Percentiles rank a stretch among this genome's conserved stretches.
These are phyloP conservation scores for Liposcelis brunnea DNA, from an alignment of 2,888 invertebrate genomes.

Conservation along the genomic window DNA sequence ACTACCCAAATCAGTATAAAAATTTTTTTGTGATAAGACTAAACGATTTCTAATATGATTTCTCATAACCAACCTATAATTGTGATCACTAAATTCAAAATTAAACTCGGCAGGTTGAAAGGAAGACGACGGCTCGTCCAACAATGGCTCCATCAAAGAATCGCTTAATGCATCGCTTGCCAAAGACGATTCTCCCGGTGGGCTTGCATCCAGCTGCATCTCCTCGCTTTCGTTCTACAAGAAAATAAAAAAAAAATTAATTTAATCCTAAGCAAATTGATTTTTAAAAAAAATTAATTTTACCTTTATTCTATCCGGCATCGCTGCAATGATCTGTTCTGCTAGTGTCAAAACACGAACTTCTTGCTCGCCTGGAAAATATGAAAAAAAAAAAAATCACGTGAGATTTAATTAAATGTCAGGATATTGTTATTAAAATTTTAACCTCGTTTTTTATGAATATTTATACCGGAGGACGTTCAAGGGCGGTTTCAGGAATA, in stretches of 20 bases:
- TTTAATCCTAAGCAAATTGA: background rate
- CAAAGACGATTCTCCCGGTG: conserved; percentile 17
- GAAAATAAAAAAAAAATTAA: conserved; percentile 9
- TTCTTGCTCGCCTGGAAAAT: conserved; percentile 72
- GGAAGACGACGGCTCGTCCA: conserved; percentile 45
- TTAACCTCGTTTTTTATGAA: no score
- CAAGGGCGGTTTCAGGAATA: no score
- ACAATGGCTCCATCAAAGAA: conserved; percentile 35
- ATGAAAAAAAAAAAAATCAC: conserved; percentile 11
- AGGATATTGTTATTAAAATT: conserved; percentile 6
- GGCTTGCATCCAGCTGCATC: conserved; percentile 39
- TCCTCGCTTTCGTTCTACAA: conserved; percentile 60
- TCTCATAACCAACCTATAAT: no score
- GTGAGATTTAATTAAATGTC: background rate
- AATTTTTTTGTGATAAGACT: no score
- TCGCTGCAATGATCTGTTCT: conserved; percentile 95
- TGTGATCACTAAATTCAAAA: conserved; percentile 68
- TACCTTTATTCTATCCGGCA: conserved; percentile 94
- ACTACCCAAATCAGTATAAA: no score
- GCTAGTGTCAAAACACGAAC: conserved; percentile 82
- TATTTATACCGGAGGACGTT: no score
- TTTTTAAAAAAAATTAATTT: conserved; percentile 13
- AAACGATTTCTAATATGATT: no score
- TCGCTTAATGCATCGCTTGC: conserved; percentile 31
- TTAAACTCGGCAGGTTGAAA: conserved; percentile 50